Evolutionary conservation across 92 coral and sea anemone species (phyloP).

Genomic region (Siderastrea radians): DNA sequence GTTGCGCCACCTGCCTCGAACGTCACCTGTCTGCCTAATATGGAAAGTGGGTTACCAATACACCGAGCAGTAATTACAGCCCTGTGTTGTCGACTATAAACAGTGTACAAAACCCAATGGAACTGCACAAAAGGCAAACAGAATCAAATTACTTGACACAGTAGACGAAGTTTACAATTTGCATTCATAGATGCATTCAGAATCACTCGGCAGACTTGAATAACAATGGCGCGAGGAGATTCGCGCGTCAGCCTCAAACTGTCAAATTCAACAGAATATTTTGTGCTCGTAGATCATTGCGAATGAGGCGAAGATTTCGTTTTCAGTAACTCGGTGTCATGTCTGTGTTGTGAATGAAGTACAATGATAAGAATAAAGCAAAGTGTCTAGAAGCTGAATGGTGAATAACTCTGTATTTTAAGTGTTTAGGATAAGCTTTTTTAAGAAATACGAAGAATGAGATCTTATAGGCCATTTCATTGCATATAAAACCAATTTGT

Average conservation of each 20-base stretch:
- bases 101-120: conserved; percentile 19
- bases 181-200: conserved; percentile 1
- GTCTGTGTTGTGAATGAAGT: neutral
- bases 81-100: conserved; percentile 29
- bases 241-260: neutral
- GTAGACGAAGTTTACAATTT: conserved; percentile 21
- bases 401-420: neutral
- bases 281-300: neutral
- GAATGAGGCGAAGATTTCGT: neutral
- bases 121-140: conserved; percentile 32
- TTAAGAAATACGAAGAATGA: neutral
- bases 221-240: neutral
- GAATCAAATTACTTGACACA: conserved; percentile 24
- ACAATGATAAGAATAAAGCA: neutral
- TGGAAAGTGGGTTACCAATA: conserved; percentile 24
- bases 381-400: neutral
- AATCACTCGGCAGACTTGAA: neutral
- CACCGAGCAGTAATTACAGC: conserved; percentile 32
- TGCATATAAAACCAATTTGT: neutral
- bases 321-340: neutral
- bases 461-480: neutral
- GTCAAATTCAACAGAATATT: too few relatives aligned
- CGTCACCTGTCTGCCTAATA: conserved; percentile 46
- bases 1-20: conserved; percentile 30
- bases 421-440: neutral